These are phyloP conservation scores for Euphonia xanthogaster DNA, from an alignment of 2,797 vertebrate species.

Conservation along the genomic window DNA sequence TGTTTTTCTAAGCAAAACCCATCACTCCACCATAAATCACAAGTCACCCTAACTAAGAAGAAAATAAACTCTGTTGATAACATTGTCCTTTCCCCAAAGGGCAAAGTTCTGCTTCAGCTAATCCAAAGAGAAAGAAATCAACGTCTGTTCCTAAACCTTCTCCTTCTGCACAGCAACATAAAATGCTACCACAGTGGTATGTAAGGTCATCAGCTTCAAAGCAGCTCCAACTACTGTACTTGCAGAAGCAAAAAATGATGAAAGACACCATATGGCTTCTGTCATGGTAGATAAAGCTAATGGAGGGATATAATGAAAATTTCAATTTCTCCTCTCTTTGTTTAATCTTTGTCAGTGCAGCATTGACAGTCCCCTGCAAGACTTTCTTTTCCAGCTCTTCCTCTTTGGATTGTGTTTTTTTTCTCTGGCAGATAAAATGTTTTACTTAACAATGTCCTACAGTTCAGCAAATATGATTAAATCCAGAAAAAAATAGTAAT, in stretches of 20 bases:
- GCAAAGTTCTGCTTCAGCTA: slow-evolving; percentile 50
- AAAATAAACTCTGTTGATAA: slow-evolving; percentile 50
- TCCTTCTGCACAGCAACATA: slow-evolving; percentile 43
- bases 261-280: slow-evolving; percentile 66
- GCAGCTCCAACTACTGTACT: slow-evolving; percentile 57
- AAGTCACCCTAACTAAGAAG: not conserved
- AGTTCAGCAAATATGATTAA: slow-evolving; percentile 37
- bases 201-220: slow-evolving; percentile 68
- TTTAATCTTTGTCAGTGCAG: slow-evolving; percentile 28
- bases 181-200: slow-evolving; percentile 57
- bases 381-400: slow-evolving; percentile 11
- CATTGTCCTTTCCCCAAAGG: slow-evolving; percentile 17
- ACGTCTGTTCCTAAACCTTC: slow-evolving; percentile 45
- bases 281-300: slow-evolving; percentile 61
- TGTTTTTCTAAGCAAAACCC: slow-evolving; percentile 49
- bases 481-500: slow-evolving; percentile 30
- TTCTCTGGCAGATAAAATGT: slow-evolving; percentile 21
- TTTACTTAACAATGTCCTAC: slow-evolving; percentile 10
- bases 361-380: not conserved
- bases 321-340: slow-evolving; percentile 28
- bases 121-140: slow-evolving; percentile 40
- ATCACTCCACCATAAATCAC: slow-evolving; percentile 27
- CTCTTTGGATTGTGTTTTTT: not conserved
- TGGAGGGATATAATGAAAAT: slow-evolving; percentile 42
- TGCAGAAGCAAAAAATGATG: slow-evolving; percentile 53